These are phyloP conservation scores for Eurois occulta DNA, from an alignment of 2,888 invertebrate species.

Conservation along the genomic window DNA sequence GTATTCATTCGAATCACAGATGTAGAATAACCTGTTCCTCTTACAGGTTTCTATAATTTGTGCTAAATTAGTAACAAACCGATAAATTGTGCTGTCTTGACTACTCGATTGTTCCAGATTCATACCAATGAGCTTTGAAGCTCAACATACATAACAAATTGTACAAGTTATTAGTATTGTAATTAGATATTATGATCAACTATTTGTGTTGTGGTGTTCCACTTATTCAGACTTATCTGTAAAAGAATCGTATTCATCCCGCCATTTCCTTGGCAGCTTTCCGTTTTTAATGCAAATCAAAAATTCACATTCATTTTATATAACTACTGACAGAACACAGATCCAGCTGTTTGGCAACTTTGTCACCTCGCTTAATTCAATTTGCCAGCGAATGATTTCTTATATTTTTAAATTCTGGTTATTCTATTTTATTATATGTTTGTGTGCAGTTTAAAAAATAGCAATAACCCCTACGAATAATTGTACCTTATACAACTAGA, in stretches of 20 bases:
- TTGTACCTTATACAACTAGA: neutral
- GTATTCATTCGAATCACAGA: slow-evolving; percentile 5
- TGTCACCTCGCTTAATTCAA: neutral
- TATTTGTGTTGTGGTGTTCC: neutral
- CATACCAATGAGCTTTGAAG: slow-evolving; percentile 7
- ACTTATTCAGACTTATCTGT: neutral
- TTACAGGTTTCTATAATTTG: slow-evolving; percentile 11
- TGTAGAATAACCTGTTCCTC: slow-evolving; percentile 27
- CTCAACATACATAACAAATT: neutral
- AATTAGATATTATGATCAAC: neutral
- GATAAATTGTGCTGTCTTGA: slow-evolving; percentile 9
- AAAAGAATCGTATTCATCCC: neutral
- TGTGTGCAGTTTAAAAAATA: neutral
- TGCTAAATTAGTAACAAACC: slow-evolving; percentile 18
- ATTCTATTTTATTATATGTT: neutral
- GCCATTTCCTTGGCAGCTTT: neutral
- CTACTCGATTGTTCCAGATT: slow-evolving; percentile 6
- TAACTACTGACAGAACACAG: neutral
- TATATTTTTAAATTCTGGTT: too few species aligned
- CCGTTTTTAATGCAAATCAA: neutral
- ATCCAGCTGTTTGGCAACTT: neutral
- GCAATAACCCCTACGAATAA: neutral
- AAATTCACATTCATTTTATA: neutral
- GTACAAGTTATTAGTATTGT: neutral
- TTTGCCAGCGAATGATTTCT: neutral